Evolutionary conservation across 2,888 invertebrate genomes (phyloP).

Genomic region (Agonum fuliginosum): DNA sequence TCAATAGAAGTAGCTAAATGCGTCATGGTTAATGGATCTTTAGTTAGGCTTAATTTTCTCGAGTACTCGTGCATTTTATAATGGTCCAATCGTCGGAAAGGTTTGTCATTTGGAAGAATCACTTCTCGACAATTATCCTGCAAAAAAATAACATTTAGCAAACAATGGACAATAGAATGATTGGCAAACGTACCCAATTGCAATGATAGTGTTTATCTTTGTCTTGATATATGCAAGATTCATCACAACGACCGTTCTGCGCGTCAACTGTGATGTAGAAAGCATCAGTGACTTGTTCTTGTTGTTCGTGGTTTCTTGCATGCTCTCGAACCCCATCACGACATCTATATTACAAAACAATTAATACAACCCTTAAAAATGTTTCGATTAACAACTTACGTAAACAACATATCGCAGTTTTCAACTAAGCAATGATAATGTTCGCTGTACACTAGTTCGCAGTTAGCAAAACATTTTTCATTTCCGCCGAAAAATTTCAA

Average conservation of each 20-base stretch:
- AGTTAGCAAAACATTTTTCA: conserved; percentile 69
- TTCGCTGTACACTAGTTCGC: conserved; percentile 82
- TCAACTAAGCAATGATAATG: conserved; percentile 92
- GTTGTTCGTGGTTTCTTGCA: conserved; percentile 90
- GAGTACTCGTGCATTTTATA: conserved; percentile 84
- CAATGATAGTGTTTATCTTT: conserved; percentile 92
- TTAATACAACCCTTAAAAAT: background rate
- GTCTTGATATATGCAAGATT: conserved; percentile 83
- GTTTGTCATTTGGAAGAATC: conserved; percentile 84
- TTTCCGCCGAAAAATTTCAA: conserved; percentile 73
- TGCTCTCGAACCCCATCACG: conserved; percentile 88
- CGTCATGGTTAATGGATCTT: conserved; percentile 74
- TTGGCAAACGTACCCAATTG: conserved; percentile 86
- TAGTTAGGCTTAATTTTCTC: conserved; percentile 71
- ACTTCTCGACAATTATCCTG: conserved; percentile 88
- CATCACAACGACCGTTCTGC: conserved; percentile 78
- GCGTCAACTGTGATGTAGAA: conserved; percentile 81
- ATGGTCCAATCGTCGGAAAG: conserved; percentile 88
- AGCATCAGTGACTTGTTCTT: conserved; percentile 89
- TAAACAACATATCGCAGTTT: conserved; percentile 83
- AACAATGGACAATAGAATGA: conserved; percentile 45
- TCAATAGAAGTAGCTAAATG: conserved; percentile 85
- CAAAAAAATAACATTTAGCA: conserved; percentile 63
- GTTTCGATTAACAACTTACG: conserved; percentile 71
- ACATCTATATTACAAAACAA: conserved; percentile 70